Evolutionary conservation across 2,888 invertebrate species (phyloP).

Genomic region (Cylindroiulus punctatus): DNA sequence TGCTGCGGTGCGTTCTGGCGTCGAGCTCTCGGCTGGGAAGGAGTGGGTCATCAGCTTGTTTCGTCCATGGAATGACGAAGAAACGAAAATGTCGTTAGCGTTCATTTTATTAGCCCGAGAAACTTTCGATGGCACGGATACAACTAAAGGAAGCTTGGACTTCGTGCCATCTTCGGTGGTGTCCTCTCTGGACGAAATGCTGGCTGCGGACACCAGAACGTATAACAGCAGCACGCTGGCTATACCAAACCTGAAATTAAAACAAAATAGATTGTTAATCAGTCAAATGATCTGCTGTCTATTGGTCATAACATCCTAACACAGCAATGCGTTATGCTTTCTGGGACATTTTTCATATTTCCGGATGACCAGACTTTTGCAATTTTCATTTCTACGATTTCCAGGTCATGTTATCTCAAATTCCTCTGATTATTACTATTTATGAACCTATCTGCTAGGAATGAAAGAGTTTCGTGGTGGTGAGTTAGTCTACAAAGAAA

Average conservation of each 20-base stretch:
- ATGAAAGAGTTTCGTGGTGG: no score
- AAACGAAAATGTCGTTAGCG: conserved; percentile 51
- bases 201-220: conserved; percentile 17
- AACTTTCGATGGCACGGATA: conserved; percentile 56
- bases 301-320: no score
- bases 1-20: conserved; percentile 32
- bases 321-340: no score
- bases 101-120: conserved; percentile 54
- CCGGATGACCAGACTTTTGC: no score
- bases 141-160: conserved; percentile 53
- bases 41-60: conserved; percentile 8
- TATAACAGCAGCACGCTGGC: conserved; percentile 43
- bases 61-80: not conserved
- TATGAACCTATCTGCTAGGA: no score
- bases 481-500: no score
- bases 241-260: conserved; percentile 17
- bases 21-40: not conserved
- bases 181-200: conserved; percentile 43
- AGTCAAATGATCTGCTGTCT: not conserved
- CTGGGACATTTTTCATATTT: no score
- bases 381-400: no score
- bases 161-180: not conserved
- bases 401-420: no score
- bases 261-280: not conserved
- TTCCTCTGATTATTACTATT: no score